A percentile compares a stretch with the other conserved stretches of the same genome.
Conservation (phyloP, 2,888 invertebrate species). For the Brassicogethes aeneus region DNA sequence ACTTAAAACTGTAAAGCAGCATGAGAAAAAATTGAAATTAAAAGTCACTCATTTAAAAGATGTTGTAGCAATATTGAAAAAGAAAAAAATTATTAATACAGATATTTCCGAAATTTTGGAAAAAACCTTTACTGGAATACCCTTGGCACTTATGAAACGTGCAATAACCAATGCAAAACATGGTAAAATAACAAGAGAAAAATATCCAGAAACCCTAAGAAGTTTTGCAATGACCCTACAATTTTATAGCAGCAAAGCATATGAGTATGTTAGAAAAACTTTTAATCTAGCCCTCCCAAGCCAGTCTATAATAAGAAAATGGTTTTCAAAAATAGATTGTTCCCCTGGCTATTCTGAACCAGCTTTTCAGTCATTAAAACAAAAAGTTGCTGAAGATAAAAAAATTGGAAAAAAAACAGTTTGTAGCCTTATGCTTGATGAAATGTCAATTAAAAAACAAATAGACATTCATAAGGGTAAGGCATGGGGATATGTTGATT, state of each 20-base stretch:
- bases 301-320: too few species aligned
- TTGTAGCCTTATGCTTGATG: background rate
- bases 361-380: background rate
- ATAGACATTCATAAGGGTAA: background rate
- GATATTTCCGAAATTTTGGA: background rate
- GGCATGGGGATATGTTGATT: background rate
- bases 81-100: background rate
- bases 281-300: too few species aligned
- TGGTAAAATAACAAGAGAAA: background rate
- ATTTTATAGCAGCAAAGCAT: background rate
- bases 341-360: background rate
- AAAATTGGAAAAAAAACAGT: background rate
- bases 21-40: background rate
- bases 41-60: background rate
- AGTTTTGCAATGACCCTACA: background rate
- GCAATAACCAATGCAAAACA: background rate
- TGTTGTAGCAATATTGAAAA: background rate
- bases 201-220: background rate
- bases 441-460: background rate
- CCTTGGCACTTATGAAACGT: background rate
- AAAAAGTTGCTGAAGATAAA: background rate
- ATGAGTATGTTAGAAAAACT: too few species aligned
- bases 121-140: background rate
- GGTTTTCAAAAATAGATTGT: too few species aligned
- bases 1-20: background rate